Evolutionary conservation across 2,113 vertebrate species (phyloP).

Genomic region (Etheostoma cragini): DNA sequence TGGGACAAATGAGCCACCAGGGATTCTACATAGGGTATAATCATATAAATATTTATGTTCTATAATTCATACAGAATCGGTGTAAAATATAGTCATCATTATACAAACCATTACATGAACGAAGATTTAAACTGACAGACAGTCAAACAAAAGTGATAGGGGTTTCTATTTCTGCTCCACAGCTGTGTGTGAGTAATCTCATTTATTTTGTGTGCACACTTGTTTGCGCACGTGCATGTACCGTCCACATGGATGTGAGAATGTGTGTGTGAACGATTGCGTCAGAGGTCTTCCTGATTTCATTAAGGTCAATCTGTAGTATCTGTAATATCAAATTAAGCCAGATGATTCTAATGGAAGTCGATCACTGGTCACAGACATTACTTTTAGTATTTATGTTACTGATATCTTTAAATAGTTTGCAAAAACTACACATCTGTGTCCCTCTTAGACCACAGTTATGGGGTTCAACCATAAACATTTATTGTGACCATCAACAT

Average conservation of each 20-base stretch:
- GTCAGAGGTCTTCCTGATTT: conserved; percentile 45
- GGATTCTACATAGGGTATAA: neutral
- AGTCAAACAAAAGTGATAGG: neutral
- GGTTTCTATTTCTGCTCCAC: conserved; percentile 24
- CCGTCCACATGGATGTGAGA: neutral
- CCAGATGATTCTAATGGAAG: conserved; percentile 24
- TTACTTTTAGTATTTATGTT: neutral
- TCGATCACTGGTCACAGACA: conserved; percentile 16
- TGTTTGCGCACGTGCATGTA: neutral
- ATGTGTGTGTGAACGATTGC: conserved; percentile 18
- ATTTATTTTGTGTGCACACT: neutral
- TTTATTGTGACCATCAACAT: neutral
- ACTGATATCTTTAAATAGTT: neutral
- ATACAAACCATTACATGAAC: neutral
- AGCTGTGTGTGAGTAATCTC: conserved; percentile 29
- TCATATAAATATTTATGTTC: conserved; percentile 6
- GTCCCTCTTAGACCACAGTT: neutral
- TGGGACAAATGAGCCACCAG: neutral
- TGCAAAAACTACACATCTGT: neutral
- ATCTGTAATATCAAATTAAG: conserved; percentile 13
- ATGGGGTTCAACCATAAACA: neutral
- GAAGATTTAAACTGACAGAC: neutral
- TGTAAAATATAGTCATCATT: neutral
- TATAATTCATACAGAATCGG: neutral
- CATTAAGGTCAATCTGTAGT: conserved; percentile 34